These are phyloP conservation scores for Thermophis baileyi DNA, from an alignment of 2,113 vertebrate genomes.

Conservation along the genomic window DNA sequence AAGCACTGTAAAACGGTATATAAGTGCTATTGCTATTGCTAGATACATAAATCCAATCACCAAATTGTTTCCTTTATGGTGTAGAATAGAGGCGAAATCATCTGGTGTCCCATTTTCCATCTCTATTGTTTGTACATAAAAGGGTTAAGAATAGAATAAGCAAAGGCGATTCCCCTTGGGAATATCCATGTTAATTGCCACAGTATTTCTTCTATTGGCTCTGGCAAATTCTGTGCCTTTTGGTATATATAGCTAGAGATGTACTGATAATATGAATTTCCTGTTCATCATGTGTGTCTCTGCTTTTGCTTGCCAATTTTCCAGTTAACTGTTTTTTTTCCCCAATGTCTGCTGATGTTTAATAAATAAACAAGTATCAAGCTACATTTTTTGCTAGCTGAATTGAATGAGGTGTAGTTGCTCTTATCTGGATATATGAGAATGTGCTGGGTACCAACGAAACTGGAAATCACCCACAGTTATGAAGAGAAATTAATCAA, in stretches of 20 bases:
- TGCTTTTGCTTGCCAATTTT: neutral
- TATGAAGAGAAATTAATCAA: neutral
- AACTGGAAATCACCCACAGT: neutral
- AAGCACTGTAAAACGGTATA: no score
- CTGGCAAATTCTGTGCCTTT: neutral
- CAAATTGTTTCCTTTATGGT: neutral
- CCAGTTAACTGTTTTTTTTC: neutral
- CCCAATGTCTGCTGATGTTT: neutral
- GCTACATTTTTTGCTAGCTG: neutral
- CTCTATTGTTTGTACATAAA: neutral
- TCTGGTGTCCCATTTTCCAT: neutral
- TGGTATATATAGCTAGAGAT: neutral
- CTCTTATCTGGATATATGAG: neutral
- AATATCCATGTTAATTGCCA: neutral
- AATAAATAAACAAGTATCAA: neutral
- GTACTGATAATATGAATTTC: neutral
- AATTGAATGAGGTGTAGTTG: neutral
- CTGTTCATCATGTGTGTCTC: neutral
- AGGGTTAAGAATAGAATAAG: neutral
- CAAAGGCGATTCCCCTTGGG: neutral
- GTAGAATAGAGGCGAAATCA: neutral
- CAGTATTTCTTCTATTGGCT: neutral
- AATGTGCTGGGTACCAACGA: neutral
- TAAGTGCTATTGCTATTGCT: no score
- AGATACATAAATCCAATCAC: neutral